Percentiles rank a stretch among this genome's conserved stretches.
Conservation (phyloP, 2,113 vertebrate genomes). For the Eclectus roratus region DNA sequence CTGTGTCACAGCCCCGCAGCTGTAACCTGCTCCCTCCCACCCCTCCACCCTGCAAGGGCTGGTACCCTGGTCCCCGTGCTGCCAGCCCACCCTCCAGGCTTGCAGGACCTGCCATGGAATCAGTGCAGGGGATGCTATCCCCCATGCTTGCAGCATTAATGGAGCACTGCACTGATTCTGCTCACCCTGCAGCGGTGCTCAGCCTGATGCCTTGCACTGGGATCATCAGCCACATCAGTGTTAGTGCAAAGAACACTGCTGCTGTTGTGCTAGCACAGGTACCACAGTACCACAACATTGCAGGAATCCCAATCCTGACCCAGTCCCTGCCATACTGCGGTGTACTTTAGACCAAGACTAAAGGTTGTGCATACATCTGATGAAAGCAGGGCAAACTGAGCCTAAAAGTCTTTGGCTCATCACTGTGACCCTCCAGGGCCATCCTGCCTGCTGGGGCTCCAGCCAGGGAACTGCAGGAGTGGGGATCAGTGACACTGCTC, state of each 20-base stretch:
- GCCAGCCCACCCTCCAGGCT: background rate
- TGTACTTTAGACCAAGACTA: background rate
- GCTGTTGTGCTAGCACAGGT: background rate
- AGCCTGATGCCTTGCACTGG: fast-evolving
- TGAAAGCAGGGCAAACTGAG: background rate
- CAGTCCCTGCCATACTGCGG: fast-evolving
- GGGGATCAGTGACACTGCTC: background rate
- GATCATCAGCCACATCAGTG: background rate
- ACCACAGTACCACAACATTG: background rate
- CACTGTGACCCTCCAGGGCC: background rate
- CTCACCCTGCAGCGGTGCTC: fast-evolving
- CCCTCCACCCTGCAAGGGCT: fast-evolving
- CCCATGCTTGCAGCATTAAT: fast-evolving
- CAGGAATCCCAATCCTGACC: background rate
- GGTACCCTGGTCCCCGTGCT: background rate
- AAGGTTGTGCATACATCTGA: background rate
- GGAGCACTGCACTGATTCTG: background rate
- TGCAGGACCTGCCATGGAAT: background rate
- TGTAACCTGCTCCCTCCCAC: background rate
- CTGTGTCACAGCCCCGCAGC: background rate
- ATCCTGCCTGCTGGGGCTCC: too few relatives aligned
- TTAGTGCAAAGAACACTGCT: too few relatives aligned
- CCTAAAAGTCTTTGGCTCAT: background rate
- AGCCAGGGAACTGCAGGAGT: background rate
- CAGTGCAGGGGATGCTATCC: background rate